phyloP scores from a whole-genome alignment of 2,888 invertebrate genomes.

The Clunio marinus region DNA sequence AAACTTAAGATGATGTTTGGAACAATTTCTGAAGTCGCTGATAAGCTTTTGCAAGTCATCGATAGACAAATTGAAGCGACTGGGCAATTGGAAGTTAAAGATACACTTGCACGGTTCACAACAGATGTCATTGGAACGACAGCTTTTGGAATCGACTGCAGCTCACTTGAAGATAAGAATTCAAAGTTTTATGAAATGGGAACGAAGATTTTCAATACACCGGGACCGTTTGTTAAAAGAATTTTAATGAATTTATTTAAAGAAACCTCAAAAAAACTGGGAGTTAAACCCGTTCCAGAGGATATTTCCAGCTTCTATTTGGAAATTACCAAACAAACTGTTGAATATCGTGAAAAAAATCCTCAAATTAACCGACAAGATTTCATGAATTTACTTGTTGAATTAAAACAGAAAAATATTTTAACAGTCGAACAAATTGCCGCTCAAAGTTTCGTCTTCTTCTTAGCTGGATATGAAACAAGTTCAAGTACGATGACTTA shows the following conservation, averaged over 20 bases:
- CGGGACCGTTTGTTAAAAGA: neutral
- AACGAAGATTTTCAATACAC: slow-evolving; percentile 41
- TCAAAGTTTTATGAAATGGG: slow-evolving; percentile 49
- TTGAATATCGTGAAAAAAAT: slow-evolving; percentile 41
- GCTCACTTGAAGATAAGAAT: slow-evolving; percentile 49
- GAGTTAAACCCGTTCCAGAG: neutral
- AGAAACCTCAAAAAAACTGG: neutral
- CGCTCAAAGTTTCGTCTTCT: slow-evolving; percentile 22
- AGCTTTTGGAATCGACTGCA: slow-evolving; percentile 53
- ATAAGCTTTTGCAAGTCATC: neutral
- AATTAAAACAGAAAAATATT: slow-evolving; percentile 41
- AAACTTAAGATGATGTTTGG: slow-evolving; percentile 44
- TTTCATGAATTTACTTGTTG: slow-evolving; percentile 49
- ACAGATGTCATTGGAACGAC: slow-evolving; percentile 54
- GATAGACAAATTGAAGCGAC: neutral
- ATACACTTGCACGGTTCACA: slow-evolving; percentile 46
- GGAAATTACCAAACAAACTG: slow-evolving; percentile 41
- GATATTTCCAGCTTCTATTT: slow-evolving; percentile 41
- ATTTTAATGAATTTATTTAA: neutral
- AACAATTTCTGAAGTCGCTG: slow-evolving; percentile 20
- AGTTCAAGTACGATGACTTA: slow-evolving; percentile 57
- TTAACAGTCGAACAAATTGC: slow-evolving; percentile 17
- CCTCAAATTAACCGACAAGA: slow-evolving; percentile 45
- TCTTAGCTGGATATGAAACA: slow-evolving; percentile 55
- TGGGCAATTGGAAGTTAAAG: slow-evolving; percentile 44